phyloP scores from a whole-genome alignment of 2,888 invertebrate genomes.

The Tenthredo amoena region DNA sequence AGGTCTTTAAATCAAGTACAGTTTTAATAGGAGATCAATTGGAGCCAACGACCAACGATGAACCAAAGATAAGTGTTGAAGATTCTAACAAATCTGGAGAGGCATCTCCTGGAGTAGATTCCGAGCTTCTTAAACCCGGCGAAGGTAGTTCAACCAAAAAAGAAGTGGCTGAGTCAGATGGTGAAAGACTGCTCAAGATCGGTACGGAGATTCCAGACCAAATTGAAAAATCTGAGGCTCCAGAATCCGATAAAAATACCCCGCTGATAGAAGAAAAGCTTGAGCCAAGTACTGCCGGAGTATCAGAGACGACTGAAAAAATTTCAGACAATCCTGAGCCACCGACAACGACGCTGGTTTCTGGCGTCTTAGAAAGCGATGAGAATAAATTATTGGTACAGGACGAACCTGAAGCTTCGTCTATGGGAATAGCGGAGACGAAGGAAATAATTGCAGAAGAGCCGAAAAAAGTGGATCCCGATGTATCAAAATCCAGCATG shows the following conservation, averaged over 20 bases:
- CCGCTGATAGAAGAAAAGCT: background rate
- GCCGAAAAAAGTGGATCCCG: slow-evolving; percentile 6
- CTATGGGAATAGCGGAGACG: background rate
- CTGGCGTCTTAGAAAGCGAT: background rate
- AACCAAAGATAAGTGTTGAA: background rate
- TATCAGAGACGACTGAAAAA: background rate
- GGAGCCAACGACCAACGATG: background rate
- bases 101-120: background rate
- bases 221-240: background rate
- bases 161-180: background rate
- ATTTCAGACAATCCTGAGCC: background rate
- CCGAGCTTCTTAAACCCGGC: background rate
- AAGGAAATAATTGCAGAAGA: background rate
- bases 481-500: background rate
- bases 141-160: background rate
- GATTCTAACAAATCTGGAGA: background rate
- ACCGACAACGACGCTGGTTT: background rate
- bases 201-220: background rate
- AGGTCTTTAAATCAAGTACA: background rate
- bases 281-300: background rate
- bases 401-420: background rate
- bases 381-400: background rate
- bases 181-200: background rate
- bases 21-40: background rate
- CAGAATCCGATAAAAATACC: background rate